Percentiles rank a stretch among this genome's conserved stretches.
phyloP scores from a whole-genome alignment of 2,888 invertebrate species.

The Caenorhabditis afra region DNA sequence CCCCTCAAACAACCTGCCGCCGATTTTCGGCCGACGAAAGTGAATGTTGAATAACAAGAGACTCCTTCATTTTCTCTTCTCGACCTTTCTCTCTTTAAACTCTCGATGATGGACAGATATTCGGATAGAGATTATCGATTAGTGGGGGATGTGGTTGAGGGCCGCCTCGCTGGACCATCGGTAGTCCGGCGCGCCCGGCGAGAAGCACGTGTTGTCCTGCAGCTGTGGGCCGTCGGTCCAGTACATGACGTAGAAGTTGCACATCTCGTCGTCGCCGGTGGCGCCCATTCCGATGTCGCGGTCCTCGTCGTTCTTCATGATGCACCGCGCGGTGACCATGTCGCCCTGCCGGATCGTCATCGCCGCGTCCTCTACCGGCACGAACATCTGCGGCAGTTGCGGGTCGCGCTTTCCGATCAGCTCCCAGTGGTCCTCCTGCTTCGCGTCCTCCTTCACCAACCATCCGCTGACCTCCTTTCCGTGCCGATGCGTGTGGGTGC shows the following conservation, averaged over 20 bases:
- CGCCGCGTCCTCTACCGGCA: conserved; percentile 85
- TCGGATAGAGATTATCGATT: background rate
- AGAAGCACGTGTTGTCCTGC: conserved; percentile 76
- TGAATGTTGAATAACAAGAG: conserved; percentile 12
- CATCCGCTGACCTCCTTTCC: conserved; percentile 76
- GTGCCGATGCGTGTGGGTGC: conserved; percentile 91
- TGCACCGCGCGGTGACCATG: conserved; percentile 71
- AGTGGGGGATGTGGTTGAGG: conserved; percentile 77
- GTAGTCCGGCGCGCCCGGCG: conserved; percentile 79
- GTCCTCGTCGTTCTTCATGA: conserved; percentile 78
- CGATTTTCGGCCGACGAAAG: conserved; percentile 41
- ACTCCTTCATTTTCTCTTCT: background rate
- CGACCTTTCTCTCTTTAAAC: background rate
- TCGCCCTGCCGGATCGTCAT: conserved; percentile 84
- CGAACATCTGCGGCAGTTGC: conserved; percentile 93
- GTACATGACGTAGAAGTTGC: conserved; percentile 81
- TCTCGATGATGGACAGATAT: no score
- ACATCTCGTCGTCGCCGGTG: conserved; percentile 81
- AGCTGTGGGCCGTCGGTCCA: conserved; percentile 74
- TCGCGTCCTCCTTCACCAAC: conserved; percentile 72
- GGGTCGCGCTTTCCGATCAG: conserved; percentile 91
- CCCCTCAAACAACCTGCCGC: conserved; percentile 32
- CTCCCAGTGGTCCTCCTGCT: conserved; percentile 86
- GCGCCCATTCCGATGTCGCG: conserved; percentile 74
- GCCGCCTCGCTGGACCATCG: conserved; percentile 73